Evolutionary conservation across 2,888 invertebrate genomes (phyloP).

Genomic region (Tethea ocularis): DNA sequence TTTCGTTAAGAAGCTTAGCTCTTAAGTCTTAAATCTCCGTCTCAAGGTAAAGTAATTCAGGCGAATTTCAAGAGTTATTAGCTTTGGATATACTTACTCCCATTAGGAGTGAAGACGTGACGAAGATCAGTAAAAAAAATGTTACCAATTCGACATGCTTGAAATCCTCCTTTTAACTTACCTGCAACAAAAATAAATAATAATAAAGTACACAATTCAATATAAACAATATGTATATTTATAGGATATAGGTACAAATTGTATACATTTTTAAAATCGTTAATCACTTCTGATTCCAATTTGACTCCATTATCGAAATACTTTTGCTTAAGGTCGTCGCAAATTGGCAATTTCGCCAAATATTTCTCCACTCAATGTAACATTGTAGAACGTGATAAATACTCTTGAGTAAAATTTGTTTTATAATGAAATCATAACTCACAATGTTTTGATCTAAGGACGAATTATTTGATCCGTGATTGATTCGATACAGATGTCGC

Average conservation of each 20-base stretch:
- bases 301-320: conserved; percentile 7
- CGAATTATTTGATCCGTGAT: conserved; percentile 38
- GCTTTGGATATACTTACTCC: not conserved
- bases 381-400: conserved; percentile 46
- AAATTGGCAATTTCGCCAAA: conserved; percentile 40
- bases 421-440: conserved; percentile 29
- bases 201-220: not conserved
- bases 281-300: conserved; percentile 1
- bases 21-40: not conserved
- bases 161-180: not conserved
- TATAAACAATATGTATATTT: not conserved
- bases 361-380: conserved; percentile 39
- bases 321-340: conserved; percentile 22
- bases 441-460: conserved; percentile 37
- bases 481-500: conserved; percentile 43
- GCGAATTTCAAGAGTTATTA: not conserved
- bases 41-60: not conserved
- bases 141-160: not conserved
- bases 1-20: not conserved
- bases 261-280: not conserved
- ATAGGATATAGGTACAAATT: too few relatives aligned
- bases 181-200: conserved; percentile 1
- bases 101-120: not conserved
- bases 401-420: conserved; percentile 43
- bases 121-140: not conserved